A percentile compares a stretch with the other conserved stretches of the same genome.
Evolutionary conservation across 2,797 vertebrate genomes (phyloP).

Genomic region (Anguilla marmorata): DNA sequence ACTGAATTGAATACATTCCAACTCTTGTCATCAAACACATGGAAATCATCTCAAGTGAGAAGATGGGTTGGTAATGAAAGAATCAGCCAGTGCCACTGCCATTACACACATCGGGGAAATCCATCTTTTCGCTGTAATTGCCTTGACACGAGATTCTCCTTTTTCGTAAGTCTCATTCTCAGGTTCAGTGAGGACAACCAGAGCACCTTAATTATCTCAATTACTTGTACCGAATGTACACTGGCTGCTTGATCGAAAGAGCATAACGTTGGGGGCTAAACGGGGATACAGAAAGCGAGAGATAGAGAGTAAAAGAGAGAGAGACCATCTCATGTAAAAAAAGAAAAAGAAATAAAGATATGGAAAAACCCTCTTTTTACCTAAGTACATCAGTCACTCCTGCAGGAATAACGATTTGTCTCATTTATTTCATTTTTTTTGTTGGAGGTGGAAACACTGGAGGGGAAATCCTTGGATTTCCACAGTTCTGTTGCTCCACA

Average conservation of each 20-base stretch:
- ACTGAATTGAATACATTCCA: background rate
- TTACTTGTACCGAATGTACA: background rate
- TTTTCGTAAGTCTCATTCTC: background rate
- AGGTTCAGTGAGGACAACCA: background rate
- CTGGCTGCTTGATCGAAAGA: background rate
- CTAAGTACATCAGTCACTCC: background rate
- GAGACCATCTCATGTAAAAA: no score
- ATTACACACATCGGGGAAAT: background rate
- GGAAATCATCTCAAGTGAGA: constrained; percentile 8
- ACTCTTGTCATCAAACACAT: constrained; percentile 5
- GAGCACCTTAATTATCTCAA: background rate
- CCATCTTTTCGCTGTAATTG: background rate
- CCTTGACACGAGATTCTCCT: background rate
- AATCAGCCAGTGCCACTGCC: background rate
- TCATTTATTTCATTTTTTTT: background rate
- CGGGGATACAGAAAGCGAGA: background rate
- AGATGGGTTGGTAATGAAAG: background rate
- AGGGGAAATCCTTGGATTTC: background rate
- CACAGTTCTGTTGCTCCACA: background rate
- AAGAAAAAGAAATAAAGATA: background rate
- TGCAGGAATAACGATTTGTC: background rate
- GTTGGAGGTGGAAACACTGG: background rate
- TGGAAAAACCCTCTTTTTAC: background rate
- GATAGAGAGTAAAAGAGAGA: background rate
- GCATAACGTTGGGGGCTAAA: background rate